Evolutionary conservation across 1,140 invertebrate species (phyloP).

Genomic region (Aphidius gifuensis): DNA sequence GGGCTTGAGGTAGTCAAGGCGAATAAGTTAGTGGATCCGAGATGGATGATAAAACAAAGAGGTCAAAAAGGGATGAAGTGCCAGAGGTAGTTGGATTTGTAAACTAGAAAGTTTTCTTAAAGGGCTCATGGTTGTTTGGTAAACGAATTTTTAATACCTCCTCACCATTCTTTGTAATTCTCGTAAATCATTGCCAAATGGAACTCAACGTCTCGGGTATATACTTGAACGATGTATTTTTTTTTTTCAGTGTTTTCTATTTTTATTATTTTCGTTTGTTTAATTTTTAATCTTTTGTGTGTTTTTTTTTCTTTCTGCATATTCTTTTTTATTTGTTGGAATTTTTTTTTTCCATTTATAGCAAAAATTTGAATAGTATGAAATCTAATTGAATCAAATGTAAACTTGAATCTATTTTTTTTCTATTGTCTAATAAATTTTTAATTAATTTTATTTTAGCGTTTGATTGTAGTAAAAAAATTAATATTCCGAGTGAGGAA

Average conservation of each 20-base stretch:
- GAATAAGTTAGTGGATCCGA: conserved; percentile 18
- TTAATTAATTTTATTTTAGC: too few species aligned
- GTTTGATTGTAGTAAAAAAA: too few species aligned
- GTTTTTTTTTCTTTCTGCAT: background rate
- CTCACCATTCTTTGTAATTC: conserved; percentile 18
- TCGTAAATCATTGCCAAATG: conserved; percentile 26
- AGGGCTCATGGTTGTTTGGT: conserved; percentile 19
- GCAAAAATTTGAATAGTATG: too few species aligned
- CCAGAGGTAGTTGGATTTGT: background rate
- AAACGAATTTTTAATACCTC: conserved; percentile 28
- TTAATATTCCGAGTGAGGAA: too few species aligned
- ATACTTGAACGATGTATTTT: background rate
- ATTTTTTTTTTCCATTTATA: too few species aligned
- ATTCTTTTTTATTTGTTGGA: background rate
- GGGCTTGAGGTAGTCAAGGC: background rate
- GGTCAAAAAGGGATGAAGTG: conserved; percentile 10
- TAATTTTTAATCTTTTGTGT: background rate
- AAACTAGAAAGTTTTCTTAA: conserved; percentile 20
- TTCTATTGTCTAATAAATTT: too few species aligned
- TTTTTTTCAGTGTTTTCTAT: background rate
- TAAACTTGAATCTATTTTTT: too few species aligned
- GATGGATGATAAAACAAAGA: conserved; percentile 26
- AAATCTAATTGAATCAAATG: too few species aligned
- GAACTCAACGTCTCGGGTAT: conserved; percentile 9
- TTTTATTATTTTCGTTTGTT: conserved; percentile 11